Base-by-base conservation (phyloP, 2,888 invertebrate genomes). In the Notodonta dromedarius region DNA sequence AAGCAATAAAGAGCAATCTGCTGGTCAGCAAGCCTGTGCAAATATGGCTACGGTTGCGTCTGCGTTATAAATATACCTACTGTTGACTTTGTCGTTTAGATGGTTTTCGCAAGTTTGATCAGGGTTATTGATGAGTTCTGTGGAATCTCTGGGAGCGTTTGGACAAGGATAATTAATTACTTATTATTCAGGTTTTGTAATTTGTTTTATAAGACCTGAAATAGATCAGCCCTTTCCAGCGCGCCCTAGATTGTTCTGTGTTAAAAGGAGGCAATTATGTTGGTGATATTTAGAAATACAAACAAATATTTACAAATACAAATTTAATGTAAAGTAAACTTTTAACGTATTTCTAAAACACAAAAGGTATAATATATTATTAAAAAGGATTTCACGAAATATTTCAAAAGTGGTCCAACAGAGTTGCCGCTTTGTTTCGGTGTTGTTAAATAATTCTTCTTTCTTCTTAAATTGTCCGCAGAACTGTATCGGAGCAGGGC, bases 51-150 rank as follows among this genome's bases (percentile, higher is more conserved):
- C 53, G 39, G n/a, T 35, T 4, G 40, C 40, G 52, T 35, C 59
- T 76, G 73, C 74, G 70, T 73, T 70, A 71, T 69, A 71, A 74
- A 71, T 76, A 70, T n/a, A n/a, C n/a, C n/a, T 58, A 57, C 54
- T 57, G 60, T 71, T 55, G 69, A 76, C 76, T 78, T 66, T 65
- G 73, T 62, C 61, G 73, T 72, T 63, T 60, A 74, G 70, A 75
- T 74, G 70, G 76, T 73, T 78, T 69, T 66, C 72, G 77, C 75
- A 76, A 80, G 79, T 83, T 82, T 79, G 73, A 75, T 78, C 75
- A 70, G 69, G 74, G 67, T 77, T 78, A 83, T 79, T 79, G 82
- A 84, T 83, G 80, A 79, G 78, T 63, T 74, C 62, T 71, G 67
- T 64, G 35, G 7, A 42, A 42, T 6, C 42, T 9, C 8, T 42